Evolutionary conservation across 1,140 invertebrate genomes (phyloP).

Genomic region (Branchinecta lindahli): DNA sequence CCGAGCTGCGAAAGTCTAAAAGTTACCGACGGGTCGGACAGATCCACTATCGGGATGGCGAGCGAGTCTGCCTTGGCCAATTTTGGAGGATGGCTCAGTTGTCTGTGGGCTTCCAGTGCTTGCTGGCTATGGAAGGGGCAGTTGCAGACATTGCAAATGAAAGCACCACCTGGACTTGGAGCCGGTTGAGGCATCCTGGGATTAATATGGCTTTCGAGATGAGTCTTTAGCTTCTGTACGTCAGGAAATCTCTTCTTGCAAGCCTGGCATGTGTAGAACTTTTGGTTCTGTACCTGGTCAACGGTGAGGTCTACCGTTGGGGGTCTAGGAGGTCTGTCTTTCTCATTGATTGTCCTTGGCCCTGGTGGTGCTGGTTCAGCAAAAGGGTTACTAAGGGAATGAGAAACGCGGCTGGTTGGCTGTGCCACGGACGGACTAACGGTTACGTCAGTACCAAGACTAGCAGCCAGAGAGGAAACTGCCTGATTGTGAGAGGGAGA

Average conservation of each 20-base stretch:
- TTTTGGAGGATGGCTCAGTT: neutral
- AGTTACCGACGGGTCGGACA: neutral
- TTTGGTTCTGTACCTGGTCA: neutral
- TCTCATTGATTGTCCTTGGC: neutral
- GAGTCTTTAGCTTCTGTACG: neutral
- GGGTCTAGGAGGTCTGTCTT: conserved; percentile 5
- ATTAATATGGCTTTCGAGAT: neutral
- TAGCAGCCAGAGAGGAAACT: neutral
- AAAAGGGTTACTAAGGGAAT: neutral
- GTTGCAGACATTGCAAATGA: neutral
- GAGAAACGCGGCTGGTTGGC: neutral
- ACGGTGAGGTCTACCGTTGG: neutral
- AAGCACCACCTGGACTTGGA: neutral
- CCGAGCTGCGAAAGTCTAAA: neutral
- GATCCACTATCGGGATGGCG: neutral
- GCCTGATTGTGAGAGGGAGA: neutral
- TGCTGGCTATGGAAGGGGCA: neutral
- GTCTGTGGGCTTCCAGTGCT: neutral
- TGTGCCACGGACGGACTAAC: neutral
- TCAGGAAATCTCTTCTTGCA: conserved; percentile 5
- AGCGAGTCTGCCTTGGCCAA: neutral
- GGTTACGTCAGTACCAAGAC: neutral
- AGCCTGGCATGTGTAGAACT: neutral
- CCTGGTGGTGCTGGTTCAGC: neutral
- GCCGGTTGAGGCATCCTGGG: neutral